A percentile compares a stretch with the other conserved stretches of the same genome.
These are phyloP conservation scores for Philhelius pedissequus DNA, from an alignment of 2,888 invertebrate genomes.

Conservation along the genomic window DNA sequence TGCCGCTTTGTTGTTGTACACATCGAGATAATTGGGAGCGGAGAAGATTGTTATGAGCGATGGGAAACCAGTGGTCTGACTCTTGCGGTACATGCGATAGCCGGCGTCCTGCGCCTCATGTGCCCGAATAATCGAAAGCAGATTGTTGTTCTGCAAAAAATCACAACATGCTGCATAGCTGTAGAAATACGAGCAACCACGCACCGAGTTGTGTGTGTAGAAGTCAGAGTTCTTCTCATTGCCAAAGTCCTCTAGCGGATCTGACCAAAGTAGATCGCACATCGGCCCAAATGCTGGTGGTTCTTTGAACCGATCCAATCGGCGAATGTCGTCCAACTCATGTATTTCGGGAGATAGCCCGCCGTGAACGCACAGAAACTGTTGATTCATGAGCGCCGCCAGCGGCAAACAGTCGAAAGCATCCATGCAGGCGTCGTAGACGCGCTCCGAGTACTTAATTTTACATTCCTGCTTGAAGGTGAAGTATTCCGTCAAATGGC, in stretches of 20 bases:
- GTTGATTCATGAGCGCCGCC: constrained; percentile 99
- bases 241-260: constrained; percentile 99
- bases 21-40: constrained; percentile 99
- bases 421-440: constrained; percentile 99
- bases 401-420: constrained; percentile 99
- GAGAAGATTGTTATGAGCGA: constrained; percentile 99
- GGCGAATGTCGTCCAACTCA: constrained; percentile 97
- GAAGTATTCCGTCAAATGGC: constrained; percentile 99
- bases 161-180: constrained; percentile 99
- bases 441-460: constrained; percentile 99
- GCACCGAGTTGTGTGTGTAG: constrained; percentile 99
- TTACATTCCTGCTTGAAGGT: constrained; percentile 99
- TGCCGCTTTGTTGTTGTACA: constrained; percentile 99
- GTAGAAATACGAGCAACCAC: constrained; percentile 99
- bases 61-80: constrained; percentile 99
- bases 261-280: constrained; percentile 99
- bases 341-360: constrained; percentile 99
- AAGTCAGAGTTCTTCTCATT: constrained; percentile 98
- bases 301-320: constrained; percentile 99
- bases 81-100: constrained; percentile 99
- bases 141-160: constrained; percentile 99
- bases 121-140: constrained; percentile 99
- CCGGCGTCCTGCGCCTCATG: constrained; percentile 99
- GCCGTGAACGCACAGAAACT: constrained; percentile 99
- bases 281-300: constrained; percentile 99